These are phyloP conservation scores for human (Homo sapiens) DNA, from an alignment of 2,113 vertebrate species.

Conservation along the genomic window DNA sequence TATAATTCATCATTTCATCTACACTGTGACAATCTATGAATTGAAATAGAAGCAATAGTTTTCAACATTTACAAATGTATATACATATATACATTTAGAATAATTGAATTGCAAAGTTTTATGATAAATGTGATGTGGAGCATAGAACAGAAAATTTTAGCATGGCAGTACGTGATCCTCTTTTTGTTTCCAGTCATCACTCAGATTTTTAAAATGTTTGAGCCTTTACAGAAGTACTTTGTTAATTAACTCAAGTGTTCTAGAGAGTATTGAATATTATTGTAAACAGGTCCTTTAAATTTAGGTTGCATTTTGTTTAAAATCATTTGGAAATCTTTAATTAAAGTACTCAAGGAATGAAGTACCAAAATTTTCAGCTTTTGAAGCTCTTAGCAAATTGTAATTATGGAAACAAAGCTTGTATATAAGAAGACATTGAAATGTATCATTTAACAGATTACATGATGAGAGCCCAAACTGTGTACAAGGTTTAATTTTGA, in stretches of 20 bases:
- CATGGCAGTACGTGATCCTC: background rate
- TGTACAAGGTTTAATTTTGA: conserved; percentile 4
- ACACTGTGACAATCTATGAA: background rate
- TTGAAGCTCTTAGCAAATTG: conserved; percentile 29
- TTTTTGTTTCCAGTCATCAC: conserved; percentile 6
- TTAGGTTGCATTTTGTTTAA: conserved; percentile 53
- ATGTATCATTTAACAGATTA: background rate
- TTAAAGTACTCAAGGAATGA: conserved; percentile 30
- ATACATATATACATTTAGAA: conserved; percentile 27
- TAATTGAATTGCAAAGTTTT: conserved; percentile 36
- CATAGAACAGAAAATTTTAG: background rate
- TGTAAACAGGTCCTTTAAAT: background rate
- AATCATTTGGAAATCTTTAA: conserved; percentile 43
- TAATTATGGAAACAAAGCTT: conserved; percentile 15
- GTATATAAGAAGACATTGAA: background rate
- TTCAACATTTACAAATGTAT: conserved; percentile 36
- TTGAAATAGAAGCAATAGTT: conserved; percentile 18
- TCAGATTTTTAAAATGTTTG: conserved; percentile 40
- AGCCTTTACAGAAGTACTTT: conserved; percentile 22
- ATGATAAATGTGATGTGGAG: background rate
- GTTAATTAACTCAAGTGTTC: conserved; percentile 41
- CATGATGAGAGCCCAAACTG: background rate
- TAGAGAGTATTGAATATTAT: background rate
- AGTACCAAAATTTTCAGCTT: background rate
- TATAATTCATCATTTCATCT: background rate